Conservation (phyloP, 2,888 invertebrate genomes). For the Epirrhoe alternata region DNA sequence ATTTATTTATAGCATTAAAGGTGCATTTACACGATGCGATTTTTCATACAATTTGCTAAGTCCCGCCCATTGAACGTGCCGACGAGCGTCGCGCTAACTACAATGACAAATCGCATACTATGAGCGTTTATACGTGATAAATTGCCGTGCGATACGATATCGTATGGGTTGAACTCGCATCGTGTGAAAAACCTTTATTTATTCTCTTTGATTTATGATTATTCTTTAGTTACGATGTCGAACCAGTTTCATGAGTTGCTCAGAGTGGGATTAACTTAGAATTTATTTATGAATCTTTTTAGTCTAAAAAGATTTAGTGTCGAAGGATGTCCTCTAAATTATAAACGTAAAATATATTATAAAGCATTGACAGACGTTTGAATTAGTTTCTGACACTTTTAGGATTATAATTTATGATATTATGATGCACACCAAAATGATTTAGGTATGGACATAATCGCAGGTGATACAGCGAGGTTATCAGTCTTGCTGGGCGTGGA, state of each 20-base stretch:
- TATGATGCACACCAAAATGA: not conserved
- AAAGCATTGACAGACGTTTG: constrained; percentile 18
- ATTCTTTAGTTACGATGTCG: constrained; percentile 39
- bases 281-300: constrained; percentile 42
- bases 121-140: too few relatives aligned
- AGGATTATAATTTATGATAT: constrained; percentile 7
- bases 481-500: too few relatives aligned
- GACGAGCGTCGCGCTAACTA: too few relatives aligned
- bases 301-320: constrained; percentile 37
- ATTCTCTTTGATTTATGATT: constrained; percentile 41
- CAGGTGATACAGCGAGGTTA: not conserved
- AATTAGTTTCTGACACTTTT: constrained; percentile 21
- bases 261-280: constrained; percentile 34
- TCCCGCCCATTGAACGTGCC: too few relatives aligned
- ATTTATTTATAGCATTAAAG: too few relatives aligned
- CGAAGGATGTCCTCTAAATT: constrained; percentile 34
- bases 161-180: too few relatives aligned
- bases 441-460: not conserved
- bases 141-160: too few relatives aligned
- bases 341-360: constrained; percentile 28
- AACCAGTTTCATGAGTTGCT: constrained; percentile 37
- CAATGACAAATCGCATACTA: too few relatives aligned
- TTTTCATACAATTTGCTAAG: too few relatives aligned
- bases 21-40: too few relatives aligned
- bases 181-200: constrained; percentile 41